Percentiles rank a stretch among this genome's conserved stretches.
Evolutionary conservation across 2,888 invertebrate species (phyloP).

Genomic region (Creontiades dilutus): DNA sequence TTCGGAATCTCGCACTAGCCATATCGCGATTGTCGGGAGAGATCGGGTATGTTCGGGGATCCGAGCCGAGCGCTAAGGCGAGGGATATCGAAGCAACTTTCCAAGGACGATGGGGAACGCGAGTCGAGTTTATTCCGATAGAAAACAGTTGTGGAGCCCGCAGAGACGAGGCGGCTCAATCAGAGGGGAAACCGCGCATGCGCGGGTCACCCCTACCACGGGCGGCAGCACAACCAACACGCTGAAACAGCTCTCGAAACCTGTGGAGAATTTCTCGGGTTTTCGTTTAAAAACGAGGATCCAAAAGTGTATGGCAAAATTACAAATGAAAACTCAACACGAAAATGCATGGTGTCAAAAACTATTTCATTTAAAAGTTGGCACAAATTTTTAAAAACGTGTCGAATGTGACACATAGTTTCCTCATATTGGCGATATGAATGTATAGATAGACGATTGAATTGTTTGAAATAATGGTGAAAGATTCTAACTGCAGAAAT

Average conservation of each 20-base stretch:
- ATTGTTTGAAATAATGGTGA: too few species aligned
- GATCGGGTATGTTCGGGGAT: neutral
- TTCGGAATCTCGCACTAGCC: neutral
- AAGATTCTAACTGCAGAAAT: too few species aligned
- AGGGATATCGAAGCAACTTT: neutral
- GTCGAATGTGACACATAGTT: too few species aligned
- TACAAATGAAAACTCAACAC: neutral
- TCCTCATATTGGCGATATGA: too few species aligned
- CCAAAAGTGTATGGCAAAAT: neutral
- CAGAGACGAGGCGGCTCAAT: neutral
- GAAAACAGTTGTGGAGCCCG: neutral
- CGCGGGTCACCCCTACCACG: constrained; percentile 1
- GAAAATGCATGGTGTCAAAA: neutral
- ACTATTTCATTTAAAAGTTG: neutral
- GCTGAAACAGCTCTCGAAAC: neutral
- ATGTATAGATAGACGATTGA: too few species aligned
- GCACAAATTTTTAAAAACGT: neutral
- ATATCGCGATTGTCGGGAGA: neutral
- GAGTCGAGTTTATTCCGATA: neutral
- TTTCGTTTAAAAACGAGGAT: too few species aligned
- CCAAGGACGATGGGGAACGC: neutral
- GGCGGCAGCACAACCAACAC: neutral
- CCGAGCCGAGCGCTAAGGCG: neutral
- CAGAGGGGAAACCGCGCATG: constrained; percentile 3
- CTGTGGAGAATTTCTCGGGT: too few species aligned